These are phyloP conservation scores for Nibea coibor DNA, from an alignment of 2,113 vertebrate genomes.

Conservation along the genomic window DNA sequence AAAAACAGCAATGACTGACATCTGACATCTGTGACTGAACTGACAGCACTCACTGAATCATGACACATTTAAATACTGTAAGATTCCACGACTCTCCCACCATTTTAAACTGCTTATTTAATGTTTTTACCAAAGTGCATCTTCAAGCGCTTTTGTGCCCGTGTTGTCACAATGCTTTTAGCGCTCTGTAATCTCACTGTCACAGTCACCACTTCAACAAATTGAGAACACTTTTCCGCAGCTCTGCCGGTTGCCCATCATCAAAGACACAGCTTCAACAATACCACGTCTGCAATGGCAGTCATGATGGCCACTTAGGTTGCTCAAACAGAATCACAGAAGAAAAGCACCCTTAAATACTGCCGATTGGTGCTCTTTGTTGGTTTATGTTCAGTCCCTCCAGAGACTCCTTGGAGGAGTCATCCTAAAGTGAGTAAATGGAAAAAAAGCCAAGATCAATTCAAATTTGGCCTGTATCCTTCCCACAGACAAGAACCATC, in stretches of 20 bases:
- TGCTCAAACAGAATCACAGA: conserved; percentile 8
- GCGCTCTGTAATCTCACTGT: conserved; percentile 58
- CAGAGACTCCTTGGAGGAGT: conserved; percentile 15
- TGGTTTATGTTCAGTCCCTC: conserved; percentile 44
- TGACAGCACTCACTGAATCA: not conserved
- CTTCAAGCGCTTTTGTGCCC: conserved; percentile 24
- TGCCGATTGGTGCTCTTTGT: not conserved
- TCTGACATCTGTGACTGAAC: conserved; percentile 12
- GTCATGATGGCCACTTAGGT: conserved; percentile 29
- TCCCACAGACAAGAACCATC: conserved; percentile 34
- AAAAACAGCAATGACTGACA: conserved; percentile 11
- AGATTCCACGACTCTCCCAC: not conserved
- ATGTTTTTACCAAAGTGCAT: conserved; percentile 27
- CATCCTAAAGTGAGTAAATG: conserved; percentile 22
- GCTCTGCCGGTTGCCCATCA: conserved; percentile 10
- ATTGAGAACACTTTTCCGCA: conserved; percentile 45
- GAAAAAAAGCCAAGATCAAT: conserved; percentile 36
- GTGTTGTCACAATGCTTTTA: conserved; percentile 60
- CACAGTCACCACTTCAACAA: conserved; percentile 58
- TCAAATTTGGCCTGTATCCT: conserved; percentile 23
- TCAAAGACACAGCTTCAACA: conserved; percentile 20
- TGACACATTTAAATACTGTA: not conserved
- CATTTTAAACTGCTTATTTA: conserved; percentile 3
- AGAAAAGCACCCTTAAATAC: conserved; percentile 26
- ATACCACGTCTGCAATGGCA: conserved; percentile 1